These are phyloP conservation scores for Dissostichus mawsoni DNA, from an alignment of 2,113 vertebrate genomes.

Conservation along the genomic window DNA sequence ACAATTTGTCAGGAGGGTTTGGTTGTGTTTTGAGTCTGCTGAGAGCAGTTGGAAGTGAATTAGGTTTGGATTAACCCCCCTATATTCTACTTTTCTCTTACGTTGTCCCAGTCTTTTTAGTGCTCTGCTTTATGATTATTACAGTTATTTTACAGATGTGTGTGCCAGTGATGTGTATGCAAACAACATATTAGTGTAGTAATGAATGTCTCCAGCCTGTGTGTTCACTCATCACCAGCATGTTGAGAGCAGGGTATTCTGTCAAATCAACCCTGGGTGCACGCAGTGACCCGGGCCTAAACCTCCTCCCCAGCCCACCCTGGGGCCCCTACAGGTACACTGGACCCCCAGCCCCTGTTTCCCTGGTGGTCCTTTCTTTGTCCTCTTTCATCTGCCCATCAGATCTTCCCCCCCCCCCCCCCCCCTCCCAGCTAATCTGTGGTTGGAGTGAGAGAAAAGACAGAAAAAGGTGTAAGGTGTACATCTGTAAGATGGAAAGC, in stretches of 20 bases:
- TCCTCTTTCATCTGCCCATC: slow-evolving; percentile 53
- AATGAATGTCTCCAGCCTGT: slow-evolving; percentile 27
- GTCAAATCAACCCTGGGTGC: slow-evolving; percentile 53
- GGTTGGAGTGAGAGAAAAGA: slow-evolving; percentile 7
- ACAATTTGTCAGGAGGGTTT: slow-evolving; percentile 49
- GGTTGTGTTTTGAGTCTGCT: slow-evolving; percentile 51
- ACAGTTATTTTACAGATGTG: slow-evolving; percentile 6
- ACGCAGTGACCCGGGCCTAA: slow-evolving; percentile 60
- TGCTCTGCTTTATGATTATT: not conserved
- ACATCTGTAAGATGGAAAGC: not conserved
- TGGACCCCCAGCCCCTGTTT: slow-evolving; percentile 26
- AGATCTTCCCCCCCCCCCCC: slow-evolving; percentile 12
- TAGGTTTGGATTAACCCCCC: slow-evolving; percentile 3
- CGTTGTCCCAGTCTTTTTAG: slow-evolving; percentile 10
- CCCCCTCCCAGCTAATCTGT: not conserved
- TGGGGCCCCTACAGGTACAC: slow-evolving; percentile 50
- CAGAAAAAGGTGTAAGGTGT: not conserved
- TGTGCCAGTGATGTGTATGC: slow-evolving; percentile 3
- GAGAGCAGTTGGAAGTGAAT: slow-evolving; percentile 44
- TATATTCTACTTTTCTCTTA: slow-evolving; percentile 2
- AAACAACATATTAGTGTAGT: not conserved
- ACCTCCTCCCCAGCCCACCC: slow-evolving; percentile 27
- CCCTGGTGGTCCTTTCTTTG: slow-evolving; percentile 73
- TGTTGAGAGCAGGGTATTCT: slow-evolving; percentile 37
- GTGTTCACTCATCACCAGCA: slow-evolving; percentile 36